Conservation (phyloP, 2,888 invertebrate species). For the Callosobruchus maculatus region DNA sequence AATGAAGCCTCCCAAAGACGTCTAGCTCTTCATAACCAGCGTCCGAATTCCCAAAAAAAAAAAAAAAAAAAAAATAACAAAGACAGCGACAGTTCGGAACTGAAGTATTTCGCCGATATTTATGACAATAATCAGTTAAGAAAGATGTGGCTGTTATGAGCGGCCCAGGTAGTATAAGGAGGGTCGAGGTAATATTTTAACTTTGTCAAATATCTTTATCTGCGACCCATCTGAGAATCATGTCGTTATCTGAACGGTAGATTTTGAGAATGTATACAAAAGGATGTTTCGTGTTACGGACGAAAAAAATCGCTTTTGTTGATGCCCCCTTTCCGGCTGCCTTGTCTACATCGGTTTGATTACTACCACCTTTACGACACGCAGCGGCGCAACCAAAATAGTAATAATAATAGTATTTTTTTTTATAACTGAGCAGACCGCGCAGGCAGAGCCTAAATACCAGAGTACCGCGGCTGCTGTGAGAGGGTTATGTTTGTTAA, state of each 20-base stretch:
- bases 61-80: not conserved
- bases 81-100: too few species aligned
- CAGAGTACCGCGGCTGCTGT: too few species aligned
- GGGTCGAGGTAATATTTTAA: slow-evolving; percentile 24
- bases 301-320: not conserved
- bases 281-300: slow-evolving; percentile 18
- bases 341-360: not conserved
- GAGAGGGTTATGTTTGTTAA: too few species aligned
- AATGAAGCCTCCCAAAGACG: too few species aligned
- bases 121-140: slow-evolving; percentile 16
- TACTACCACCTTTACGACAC: not conserved
- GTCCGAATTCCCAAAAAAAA: slow-evolving; percentile 2
- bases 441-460: too few species aligned
- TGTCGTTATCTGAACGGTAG: slow-evolving; percentile 30
- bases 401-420: too few species aligned
- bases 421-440: too few species aligned
- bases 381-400: not conserved
- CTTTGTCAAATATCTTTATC: slow-evolving; percentile 30
- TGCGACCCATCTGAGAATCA: slow-evolving; percentile 26
- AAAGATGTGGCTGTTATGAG: slow-evolving; percentile 12
- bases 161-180: slow-evolving; percentile 19
- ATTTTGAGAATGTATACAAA: slow-evolving; percentile 26
- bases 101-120: slow-evolving; percentile 1
- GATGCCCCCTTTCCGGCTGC: not conserved
- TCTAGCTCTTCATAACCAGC: not conserved